Base-by-base conservation (phyloP, 2,797 vertebrate genomes). In the Tympanoctomys barrerae region DNA sequence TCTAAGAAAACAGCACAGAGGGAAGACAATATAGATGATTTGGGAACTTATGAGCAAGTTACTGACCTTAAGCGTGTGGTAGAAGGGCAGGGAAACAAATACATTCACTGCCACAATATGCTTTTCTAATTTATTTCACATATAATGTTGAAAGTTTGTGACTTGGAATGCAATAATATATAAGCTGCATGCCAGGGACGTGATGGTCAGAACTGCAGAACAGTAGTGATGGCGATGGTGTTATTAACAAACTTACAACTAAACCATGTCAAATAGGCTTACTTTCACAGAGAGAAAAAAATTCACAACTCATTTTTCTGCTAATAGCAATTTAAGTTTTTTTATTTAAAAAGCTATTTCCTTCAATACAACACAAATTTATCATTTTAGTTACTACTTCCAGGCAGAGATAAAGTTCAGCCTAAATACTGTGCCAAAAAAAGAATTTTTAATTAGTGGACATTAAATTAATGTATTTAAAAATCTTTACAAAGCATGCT, bases 401-500 rank as follows among this genome's bases (percentile, higher is more conserved):
- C 7, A 85, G 78, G n/a, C 10, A 71, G 2, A 70, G n/a, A 64
- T 26, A n/a, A 31, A 46, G 11, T 59, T 2, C n/a, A 62, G 24
- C 52, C 4, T 62, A 39, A 83, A 89, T 1, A 59, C 16, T 57
- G 5, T 42, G 3, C 57, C 39, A 39, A 39, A 39, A 42, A 0
- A 77, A n/a, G 52, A 73, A 88, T 46, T 78, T 13, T 92, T 79
- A 91, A 62, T 62, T 26, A 80, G 36, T 52, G 14, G 5, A 24
- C 57, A 36, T 42, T 89, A 70, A 57, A n/a, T 46, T 57, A 10
- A 14, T 80, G n/a, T 13, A 54, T 46, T 54, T 49, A 5, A 21
- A 81, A 91, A 7, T 42, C 6, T 91, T 79, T 68, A 36, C 9
- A 85, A 49, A 91, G 9, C 59, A 75, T 77, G 89, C 93, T 94